Base-by-base conservation (phyloP, 2,113 vertebrate genomes). In the Pituophis catenifer region DNA sequence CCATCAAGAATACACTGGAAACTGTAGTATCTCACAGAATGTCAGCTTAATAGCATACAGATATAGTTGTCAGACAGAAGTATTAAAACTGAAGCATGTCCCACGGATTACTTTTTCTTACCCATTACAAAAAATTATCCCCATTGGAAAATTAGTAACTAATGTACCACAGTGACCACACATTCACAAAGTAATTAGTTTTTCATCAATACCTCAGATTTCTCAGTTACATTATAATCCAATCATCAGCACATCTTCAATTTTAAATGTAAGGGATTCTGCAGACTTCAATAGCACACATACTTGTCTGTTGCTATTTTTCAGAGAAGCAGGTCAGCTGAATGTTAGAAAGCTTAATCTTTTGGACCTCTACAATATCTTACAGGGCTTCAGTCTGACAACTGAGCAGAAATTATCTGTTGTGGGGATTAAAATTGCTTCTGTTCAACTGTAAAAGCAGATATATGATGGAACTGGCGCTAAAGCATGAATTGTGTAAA, bases 71-170 rank as follows among this genome's bases (percentile, higher is more conserved):
- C 93, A 93, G 96, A 93, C 94, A 96, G 91, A 91, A 93, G 75
- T 93, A 95, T 96, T 96, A 96, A 95, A 94, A 94, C 89, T 44
- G 94, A 95, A 93, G 89, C 94, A 85, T 91, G 94, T 97, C 96
- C 96, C 97, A 93, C 89, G 91, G 94, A 95, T 96, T 97, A 97
- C 96, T 94, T 97, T 95, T 96, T 91, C 89, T 91, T 97, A 96
- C 97, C 96, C 94, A 94, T 96, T 97, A 90, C 62, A 90, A 96
- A 94, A 94, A 86, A 96, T 96, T 96, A 96, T 97, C 93, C 96
- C 95, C 23, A 65, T 96, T 95, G 96, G 92, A 87, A 97, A 96
- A 90, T 96, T 96, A 93, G 95, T 94, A 95, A 89, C 95, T 96
- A 95, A 95, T 93, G 91, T 92, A 91, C 93, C 94, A 95, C 88